Evolutionary conservation across 2,888 invertebrate species (phyloP).

Genomic region (Dynastes hyllus): DNA sequence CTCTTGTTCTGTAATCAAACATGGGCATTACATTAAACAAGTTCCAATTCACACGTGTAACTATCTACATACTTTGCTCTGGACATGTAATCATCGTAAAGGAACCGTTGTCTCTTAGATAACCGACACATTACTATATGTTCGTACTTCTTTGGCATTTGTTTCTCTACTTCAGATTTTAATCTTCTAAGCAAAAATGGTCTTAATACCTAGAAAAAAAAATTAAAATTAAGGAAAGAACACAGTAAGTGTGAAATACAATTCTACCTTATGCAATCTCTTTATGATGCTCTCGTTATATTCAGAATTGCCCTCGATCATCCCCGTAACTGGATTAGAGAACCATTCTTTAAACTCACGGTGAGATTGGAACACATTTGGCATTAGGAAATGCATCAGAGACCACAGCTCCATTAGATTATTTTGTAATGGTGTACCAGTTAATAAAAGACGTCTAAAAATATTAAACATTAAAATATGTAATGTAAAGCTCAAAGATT

Average conservation of each 20-base stretch:
- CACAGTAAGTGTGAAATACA: neutral
- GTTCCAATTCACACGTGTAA: neutral
- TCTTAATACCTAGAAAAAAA: slow-evolving; percentile 81
- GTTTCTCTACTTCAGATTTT: slow-evolving; percentile 97
- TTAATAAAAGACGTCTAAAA: slow-evolving; percentile 88
- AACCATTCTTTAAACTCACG: slow-evolving; percentile 99
- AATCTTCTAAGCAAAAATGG: slow-evolving; percentile 94
- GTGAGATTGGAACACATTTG: slow-evolving; percentile 96
- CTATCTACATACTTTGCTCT: slow-evolving; percentile 84
- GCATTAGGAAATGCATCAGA: slow-evolving; percentile 98
- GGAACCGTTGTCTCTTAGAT: slow-evolving; percentile 95
- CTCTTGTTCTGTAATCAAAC: slow-evolving; percentile 83
- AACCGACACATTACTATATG: slow-evolving; percentile 95
- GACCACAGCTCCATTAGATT: slow-evolving; percentile 98
- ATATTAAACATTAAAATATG: slow-evolving; percentile 48
- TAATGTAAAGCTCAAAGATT: neutral
- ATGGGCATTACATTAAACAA: slow-evolving; percentile 30
- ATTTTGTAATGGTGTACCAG: slow-evolving; percentile 97
- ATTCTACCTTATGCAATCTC: slow-evolving; percentile 88
- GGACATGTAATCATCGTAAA: slow-evolving; percentile 99
- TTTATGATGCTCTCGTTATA: slow-evolving; percentile 93
- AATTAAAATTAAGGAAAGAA: slow-evolving; percentile 9
- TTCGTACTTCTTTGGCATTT: slow-evolving; percentile 97
- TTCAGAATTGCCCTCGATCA: slow-evolving; percentile 95
- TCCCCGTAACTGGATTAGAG: slow-evolving; percentile 95